phyloP scores from a whole-genome alignment of 2,888 invertebrate species.

The Formica aserva region DNA sequence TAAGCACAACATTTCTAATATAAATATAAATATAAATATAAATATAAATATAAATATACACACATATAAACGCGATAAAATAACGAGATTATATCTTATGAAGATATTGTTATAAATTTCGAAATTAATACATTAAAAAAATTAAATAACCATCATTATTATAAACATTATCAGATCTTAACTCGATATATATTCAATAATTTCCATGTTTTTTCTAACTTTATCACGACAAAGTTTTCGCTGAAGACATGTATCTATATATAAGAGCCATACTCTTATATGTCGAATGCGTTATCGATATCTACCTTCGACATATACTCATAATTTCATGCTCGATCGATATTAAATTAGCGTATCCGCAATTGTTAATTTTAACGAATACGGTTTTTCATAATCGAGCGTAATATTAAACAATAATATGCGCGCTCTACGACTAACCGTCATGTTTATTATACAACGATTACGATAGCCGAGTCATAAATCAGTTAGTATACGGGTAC shows the following conservation, averaged over 20 bases:
- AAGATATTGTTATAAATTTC: neutral
- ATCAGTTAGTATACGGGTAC: constrained; percentile 79
- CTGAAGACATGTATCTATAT: neutral
- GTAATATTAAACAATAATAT: constrained; percentile 60
- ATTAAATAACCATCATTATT: neutral
- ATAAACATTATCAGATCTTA: neutral
- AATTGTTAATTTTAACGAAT: constrained; percentile 17
- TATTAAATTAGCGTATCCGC: neutral
- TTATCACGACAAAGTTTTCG: neutral
- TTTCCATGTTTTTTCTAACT: neutral
- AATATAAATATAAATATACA: neutral
- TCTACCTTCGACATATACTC: neutral
- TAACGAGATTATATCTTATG: neutral
- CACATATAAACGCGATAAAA: neutral
- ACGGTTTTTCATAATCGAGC: constrained; percentile 24
- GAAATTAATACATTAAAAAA: neutral
- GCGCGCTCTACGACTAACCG: constrained; percentile 65
- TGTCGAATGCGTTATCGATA: neutral
- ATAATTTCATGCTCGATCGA: neutral
- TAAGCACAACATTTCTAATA: constrained; percentile 81
- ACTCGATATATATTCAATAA: neutral
- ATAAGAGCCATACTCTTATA: neutral
- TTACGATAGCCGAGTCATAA: constrained; percentile 70
- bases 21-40: neutral
- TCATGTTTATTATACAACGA: constrained; percentile 68